Conservation (phyloP, 2,113 vertebrate species). For the Chaetodon trifascialis region DNA sequence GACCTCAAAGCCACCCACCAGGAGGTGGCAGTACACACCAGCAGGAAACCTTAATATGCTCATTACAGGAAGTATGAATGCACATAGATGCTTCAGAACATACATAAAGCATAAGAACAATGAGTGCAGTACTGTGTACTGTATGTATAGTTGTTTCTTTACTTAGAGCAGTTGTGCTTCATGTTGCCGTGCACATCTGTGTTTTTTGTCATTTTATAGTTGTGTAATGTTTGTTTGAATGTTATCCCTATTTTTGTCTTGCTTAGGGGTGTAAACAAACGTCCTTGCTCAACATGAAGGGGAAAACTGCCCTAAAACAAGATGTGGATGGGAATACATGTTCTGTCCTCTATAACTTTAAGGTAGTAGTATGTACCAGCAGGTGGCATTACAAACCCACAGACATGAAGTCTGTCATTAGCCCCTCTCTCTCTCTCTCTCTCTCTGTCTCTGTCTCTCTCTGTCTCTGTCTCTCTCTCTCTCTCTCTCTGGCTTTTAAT, state of each 20-base stretch:
- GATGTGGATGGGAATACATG: neutral
- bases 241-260: neutral
- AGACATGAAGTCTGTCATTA: neutral
- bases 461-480: neutral
- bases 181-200: neutral
- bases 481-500: neutral
- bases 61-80: neutral
- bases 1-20: constrained; percentile 35
- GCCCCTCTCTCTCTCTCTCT: too few species aligned
- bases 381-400: constrained; percentile 56
- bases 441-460: neutral
- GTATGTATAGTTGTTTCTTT: neutral
- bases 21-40: constrained; percentile 50
- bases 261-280: neutral
- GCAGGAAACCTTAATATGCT: neutral
- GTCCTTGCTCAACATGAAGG: neutral
- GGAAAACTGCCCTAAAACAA: neutral
- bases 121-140: neutral
- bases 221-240: neutral
- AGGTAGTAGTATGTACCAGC: constrained; percentile 49
- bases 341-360: neutral
- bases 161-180: neutral
- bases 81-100: neutral
- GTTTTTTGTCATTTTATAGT: neutral
- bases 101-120: neutral